Evolutionary conservation across 2,888 invertebrate genomes (phyloP), one percentile per base, ranked within the genome.

Genomic region (Pseudococcus longispinus): DNA sequence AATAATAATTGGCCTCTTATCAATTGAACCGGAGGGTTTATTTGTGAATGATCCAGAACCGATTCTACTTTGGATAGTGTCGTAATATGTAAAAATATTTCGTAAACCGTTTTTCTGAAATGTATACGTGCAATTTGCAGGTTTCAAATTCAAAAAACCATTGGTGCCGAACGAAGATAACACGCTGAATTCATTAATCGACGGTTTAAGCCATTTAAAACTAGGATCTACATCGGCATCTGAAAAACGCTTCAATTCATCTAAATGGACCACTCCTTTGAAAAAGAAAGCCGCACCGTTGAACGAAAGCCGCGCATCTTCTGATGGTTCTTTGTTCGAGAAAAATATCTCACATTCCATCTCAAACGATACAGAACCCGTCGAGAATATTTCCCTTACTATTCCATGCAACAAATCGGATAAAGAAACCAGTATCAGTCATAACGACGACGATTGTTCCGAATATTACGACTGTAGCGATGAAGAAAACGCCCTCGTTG

Each of bases 121-220:
- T 11, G 26, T 3, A 11, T 23, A 3, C 26, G 13, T 26, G 26
- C 15, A 6, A 11, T 60, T 23, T 1, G 11, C 20, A 80, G 77
- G 29, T 32, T n/a, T 80, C 20, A 26, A 42, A 42, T 80, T 80
- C 42, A 80, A 80, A 42, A 80, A 80, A 80, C 77, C 77, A 20
- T 23, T 20, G 42, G 42, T 80, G 77, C 11, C 77, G 4, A 80
- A 80, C 15, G 77, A 80, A 37, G 77, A 80, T 18, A 20, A n/a
- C 77, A 20, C 11, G 1, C 20, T 80, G 20, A 42, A 42, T n/a
- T 37, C 42, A 18, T 2, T 80, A 20, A 80, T 80, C 42, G 77
- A 80, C 42, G 77, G 4, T 11, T 20, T 80, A 42, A 80, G 13
- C 6, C 42, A 80, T 42, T 23, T 80, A 3, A 37, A 80, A 80